Conservation (phyloP, 2,113 vertebrate genomes). For the Tragulus kanchil region DNA sequence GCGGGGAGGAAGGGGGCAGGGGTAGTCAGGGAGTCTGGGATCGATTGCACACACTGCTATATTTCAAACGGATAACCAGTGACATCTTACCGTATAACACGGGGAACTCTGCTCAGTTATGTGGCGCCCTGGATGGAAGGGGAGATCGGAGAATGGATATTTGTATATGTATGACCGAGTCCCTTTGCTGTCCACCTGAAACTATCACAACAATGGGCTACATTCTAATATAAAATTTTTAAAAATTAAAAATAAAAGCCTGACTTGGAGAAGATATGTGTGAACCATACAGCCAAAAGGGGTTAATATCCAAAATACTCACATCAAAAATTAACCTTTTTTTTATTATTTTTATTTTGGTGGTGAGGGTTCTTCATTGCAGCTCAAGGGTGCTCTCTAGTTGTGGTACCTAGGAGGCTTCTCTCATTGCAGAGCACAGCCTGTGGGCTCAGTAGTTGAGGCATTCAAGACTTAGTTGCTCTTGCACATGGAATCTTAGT, state of each 20-base stretch:
- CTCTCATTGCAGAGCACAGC: no score
- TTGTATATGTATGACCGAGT: neutral
- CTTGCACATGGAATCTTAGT: no score
- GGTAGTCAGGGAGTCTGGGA: neutral
- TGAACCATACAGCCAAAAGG: neutral
- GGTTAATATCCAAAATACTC: neutral
- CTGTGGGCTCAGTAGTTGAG: no score
- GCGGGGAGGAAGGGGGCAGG: fast-evolving
- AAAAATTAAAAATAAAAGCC: neutral
- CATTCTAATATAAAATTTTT: neutral
- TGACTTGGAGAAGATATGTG: neutral
- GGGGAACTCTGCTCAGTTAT: neutral
- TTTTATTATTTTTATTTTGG: neutral
- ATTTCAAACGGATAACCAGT: neutral
- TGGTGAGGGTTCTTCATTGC: no score
- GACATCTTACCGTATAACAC: neutral
- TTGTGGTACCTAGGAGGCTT: no score
- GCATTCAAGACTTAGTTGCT: no score
- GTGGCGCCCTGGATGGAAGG: neutral
- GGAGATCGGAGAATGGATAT: neutral
- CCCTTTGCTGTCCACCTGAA: neutral
- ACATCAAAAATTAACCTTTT: neutral
- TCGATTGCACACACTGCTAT: neutral
- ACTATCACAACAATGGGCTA: neutral
- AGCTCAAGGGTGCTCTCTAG: no score